These are phyloP conservation scores for Drosophila diplacantha DNA, from an alignment of 2,888 invertebrate species.

Conservation along the genomic window DNA sequence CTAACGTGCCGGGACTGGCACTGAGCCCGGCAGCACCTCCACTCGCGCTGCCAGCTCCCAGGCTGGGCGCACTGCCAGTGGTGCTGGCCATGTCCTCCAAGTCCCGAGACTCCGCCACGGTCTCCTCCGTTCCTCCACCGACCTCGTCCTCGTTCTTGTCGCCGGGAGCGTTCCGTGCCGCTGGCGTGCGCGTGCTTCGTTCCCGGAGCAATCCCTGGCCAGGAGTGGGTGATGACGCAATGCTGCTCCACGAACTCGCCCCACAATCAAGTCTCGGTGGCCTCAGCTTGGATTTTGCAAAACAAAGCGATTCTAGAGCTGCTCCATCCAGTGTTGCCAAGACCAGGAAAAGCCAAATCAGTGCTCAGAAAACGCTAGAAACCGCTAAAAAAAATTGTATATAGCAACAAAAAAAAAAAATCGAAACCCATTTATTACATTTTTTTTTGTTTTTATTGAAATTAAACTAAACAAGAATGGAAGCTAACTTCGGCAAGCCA, in stretches of 20 bases:
- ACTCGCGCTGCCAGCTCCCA: slow-evolving; percentile 5
- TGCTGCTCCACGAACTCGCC: slow-evolving; percentile 23
- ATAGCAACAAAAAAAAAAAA: too few relatives aligned
- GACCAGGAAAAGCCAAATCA: too few relatives aligned
- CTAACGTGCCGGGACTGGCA: slow-evolving; percentile 64
- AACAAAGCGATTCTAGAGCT: slow-evolving; percentile 20
- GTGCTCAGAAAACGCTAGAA: too few relatives aligned
- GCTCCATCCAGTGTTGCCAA: neutral
- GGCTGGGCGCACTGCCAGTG: slow-evolving; percentile 27
- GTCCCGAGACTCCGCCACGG: slow-evolving; percentile 22
- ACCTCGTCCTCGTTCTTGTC: slow-evolving; percentile 1
- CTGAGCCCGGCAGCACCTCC: slow-evolving; percentile 11
- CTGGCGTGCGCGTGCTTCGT: slow-evolving; percentile 3
- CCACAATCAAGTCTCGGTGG: slow-evolving; percentile 11
- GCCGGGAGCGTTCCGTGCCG: slow-evolving; percentile 21
- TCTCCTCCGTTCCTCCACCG: slow-evolving; percentile 7
- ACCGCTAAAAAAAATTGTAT: too few relatives aligned
- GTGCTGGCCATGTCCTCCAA: slow-evolving; percentile 32
- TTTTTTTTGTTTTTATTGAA: too few relatives aligned
- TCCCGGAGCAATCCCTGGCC: slow-evolving; percentile 7
- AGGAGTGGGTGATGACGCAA: slow-evolving; percentile 31
- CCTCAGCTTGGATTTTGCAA: slow-evolving; percentile 25
- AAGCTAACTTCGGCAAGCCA: too few relatives aligned
- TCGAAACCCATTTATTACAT: too few relatives aligned
- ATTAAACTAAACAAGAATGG: too few relatives aligned